A percentile compares a stretch with the other conserved stretches of the same genome.
Evolutionary conservation across 2,113 vertebrate genomes (phyloP).

Genomic region (Silurus asotus): DNA sequence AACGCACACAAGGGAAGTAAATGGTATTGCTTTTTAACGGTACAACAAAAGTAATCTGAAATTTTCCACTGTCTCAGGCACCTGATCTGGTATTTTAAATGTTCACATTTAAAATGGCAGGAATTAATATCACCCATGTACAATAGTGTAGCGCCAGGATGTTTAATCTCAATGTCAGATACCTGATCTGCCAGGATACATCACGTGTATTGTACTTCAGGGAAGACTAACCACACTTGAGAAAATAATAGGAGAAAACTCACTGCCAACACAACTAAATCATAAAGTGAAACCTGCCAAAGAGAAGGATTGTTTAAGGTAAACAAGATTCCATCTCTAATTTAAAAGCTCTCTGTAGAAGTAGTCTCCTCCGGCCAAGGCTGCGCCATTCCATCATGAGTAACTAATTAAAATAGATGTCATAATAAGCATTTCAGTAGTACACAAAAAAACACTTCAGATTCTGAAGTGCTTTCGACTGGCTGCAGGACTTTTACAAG

Average conservation of each 20-base stretch:
- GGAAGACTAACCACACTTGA: background rate
- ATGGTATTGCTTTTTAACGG: background rate
- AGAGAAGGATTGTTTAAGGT: background rate
- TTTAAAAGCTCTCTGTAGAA: constrained; percentile 16
- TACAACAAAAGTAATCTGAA: constrained; percentile 1
- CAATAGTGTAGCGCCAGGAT: background rate
- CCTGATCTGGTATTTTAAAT: background rate
- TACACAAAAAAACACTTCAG: background rate
- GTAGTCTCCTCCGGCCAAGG: background rate
- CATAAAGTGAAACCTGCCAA: background rate
- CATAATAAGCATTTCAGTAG: background rate
- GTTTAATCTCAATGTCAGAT: background rate
- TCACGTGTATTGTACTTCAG: background rate
- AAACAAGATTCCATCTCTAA: background rate
- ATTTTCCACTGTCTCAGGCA: background rate
- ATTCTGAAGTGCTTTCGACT: constrained; percentile 9
- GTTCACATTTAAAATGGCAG: background rate
- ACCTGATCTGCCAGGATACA: constrained; percentile 1
- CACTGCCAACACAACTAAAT: background rate
- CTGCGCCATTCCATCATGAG: background rate
- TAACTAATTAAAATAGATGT: constrained; percentile 7
- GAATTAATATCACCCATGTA: too few species aligned
- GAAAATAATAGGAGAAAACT: background rate
- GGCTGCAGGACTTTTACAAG: constrained; percentile 1
- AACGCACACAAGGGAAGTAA: background rate